Base-by-base conservation (phyloP, 2,888 invertebrate genomes). In the Netelia inedita region DNA sequence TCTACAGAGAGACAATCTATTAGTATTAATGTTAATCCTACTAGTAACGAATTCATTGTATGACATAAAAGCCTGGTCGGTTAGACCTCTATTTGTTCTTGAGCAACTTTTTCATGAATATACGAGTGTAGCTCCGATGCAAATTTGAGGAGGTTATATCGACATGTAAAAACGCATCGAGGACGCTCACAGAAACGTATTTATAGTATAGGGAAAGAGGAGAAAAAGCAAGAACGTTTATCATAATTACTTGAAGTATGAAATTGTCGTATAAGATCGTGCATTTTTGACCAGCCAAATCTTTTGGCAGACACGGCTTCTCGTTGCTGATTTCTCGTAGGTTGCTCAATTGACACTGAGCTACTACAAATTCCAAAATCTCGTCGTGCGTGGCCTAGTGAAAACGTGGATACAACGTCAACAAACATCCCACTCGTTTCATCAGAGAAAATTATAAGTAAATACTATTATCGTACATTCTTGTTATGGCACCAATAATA, bases 341-440 rank as follows among this genome's bases (percentile, higher is more conserved):
- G 91, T 97, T 96, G 87, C 95, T 94, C 3, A 96, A 91, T 65
- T 96, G 91, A 96, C 96, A 97, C 90, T 97, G 97, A 80, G 95
- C 95, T 87, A 94, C 95, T 0, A 95, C 96, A 90, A 95, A 95
- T 73, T 93, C 92, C 88, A 95, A 94, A 75, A 96, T 94, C 28
- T 95, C 94, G n/a, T 93, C 90, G 82, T 94, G 91, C 23, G 92
- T 94, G n/a, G 88, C 69, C 90, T 90, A 46, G 73, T 61, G 19
- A 55, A 59, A 19, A 61, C 14, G 21, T 59, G 19, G 65, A 69
- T 23, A 46, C 35, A 14, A 35, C 11, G 43, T 23, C 19, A n/a
- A 21, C 21, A n/a, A 16, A 46, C 41, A 55, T 1, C 28, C 14
- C 35, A n/a, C 3, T 14, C 2, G 9, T 21, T 19, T 21, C 65